A percentile compares a stretch with the other conserved stretches of the same genome.
phyloP scores from a whole-genome alignment of 2,797 vertebrate species.

The Cottoperca gobio region DNA sequence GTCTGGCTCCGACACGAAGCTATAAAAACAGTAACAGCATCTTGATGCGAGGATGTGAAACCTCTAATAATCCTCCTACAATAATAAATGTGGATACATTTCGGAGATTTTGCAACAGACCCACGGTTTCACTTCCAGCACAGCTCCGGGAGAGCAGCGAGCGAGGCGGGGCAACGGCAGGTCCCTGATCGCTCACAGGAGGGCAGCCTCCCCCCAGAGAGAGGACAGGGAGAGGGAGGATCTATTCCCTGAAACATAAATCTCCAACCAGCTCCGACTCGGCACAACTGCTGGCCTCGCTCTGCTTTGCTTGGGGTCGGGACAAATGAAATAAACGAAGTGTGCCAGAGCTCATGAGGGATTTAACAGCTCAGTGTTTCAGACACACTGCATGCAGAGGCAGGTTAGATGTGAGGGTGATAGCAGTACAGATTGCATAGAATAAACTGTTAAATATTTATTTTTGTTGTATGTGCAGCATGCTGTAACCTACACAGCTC shows the following conservation, averaged over 20 bases:
- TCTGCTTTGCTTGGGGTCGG: conserved; percentile 61
- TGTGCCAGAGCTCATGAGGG: conserved; percentile 58
- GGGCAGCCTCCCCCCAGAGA: conserved; percentile 62
- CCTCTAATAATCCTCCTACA: background rate
- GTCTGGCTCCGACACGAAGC: conserved; percentile 10
- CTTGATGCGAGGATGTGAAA: conserved; percentile 21
- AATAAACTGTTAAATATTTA: conserved; percentile 35
- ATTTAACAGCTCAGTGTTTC: conserved; percentile 41
- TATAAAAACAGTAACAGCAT: conserved; percentile 8
- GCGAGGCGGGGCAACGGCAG: conserved; percentile 37
- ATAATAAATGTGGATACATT: background rate
- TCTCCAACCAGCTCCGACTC: conserved; percentile 52
- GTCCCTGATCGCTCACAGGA: conserved; percentile 59
- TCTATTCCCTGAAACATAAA: conserved; percentile 59
- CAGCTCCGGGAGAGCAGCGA: conserved; percentile 27
- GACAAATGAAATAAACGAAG: conserved; percentile 61
- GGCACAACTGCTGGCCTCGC: conserved; percentile 58
- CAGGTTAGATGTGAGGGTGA: conserved; percentile 27
- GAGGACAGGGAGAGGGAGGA: conserved; percentile 8
- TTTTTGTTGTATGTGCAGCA: conserved; percentile 1
- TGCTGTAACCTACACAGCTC: background rate
- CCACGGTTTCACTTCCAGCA: conserved; percentile 30
- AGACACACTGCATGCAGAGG: conserved; percentile 44
- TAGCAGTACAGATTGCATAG: conserved; percentile 68
- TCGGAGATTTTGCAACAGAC: conserved; percentile 31